These are phyloP conservation scores for Rhynchonema sp. DNA, from an alignment of 2,888 invertebrate genomes.

Conservation along the genomic window DNA sequence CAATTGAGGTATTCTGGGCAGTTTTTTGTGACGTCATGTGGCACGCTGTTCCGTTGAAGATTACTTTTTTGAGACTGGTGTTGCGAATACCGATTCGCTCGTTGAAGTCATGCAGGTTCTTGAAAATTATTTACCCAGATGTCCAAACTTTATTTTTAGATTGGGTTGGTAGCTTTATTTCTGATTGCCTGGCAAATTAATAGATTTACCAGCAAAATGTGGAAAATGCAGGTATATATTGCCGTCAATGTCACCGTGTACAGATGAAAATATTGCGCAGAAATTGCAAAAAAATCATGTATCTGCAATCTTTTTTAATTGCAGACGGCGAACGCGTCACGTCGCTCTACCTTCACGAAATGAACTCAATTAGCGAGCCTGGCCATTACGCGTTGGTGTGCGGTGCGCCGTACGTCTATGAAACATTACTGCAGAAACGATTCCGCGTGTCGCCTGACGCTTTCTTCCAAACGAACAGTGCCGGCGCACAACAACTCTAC, in stretches of 20 bases:
- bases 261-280: no score
- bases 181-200: neutral
- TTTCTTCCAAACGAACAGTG: constrained; percentile 39
- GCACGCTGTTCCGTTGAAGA: no score
- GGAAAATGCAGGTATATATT: no score
- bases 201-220: neutral
- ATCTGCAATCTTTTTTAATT: neutral
- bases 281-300: neutral
- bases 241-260: no score
- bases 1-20: no score
- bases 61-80: no score
- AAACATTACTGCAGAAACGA: constrained; percentile 28
- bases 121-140: no score
- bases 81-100: no score
- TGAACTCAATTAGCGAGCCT: constrained; percentile 17
- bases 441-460: constrained; percentile 35
- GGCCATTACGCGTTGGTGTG: constrained; percentile 14
- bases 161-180: no score
- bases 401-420: constrained; percentile 33
- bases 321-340: constrained; percentile 13
- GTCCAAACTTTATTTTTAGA: no score
- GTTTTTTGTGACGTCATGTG: no score
- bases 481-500: constrained; percentile 46
- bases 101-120: no score
- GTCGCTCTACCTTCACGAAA: constrained; percentile 21